Conservation (phyloP, 2,888 invertebrate genomes). For the Endotricha flammealis region DNA sequence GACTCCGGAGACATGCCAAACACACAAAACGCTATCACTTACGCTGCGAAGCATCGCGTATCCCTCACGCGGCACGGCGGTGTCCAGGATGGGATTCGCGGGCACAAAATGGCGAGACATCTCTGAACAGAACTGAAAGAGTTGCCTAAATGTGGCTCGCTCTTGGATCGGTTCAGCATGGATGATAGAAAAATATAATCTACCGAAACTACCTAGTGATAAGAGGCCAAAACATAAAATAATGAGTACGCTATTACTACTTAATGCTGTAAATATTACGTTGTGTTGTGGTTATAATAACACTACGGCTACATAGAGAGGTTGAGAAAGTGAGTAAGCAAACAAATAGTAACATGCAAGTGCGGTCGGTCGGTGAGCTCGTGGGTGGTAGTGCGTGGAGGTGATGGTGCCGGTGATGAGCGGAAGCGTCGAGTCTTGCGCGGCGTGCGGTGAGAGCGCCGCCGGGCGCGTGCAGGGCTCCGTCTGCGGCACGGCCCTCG, state of each 20-base stretch:
- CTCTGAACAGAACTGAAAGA: constrained; percentile 38
- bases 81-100: constrained; percentile 42
- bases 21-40: constrained; percentile 79
- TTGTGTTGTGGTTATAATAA: background rate
- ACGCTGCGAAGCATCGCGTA: constrained; percentile 69
- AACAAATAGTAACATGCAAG: constrained; percentile 29
- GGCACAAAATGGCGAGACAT: constrained; percentile 37
- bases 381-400: constrained; percentile 7
- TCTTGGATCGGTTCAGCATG: constrained; percentile 39
- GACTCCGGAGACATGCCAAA: constrained; percentile 85
- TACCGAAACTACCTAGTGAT: constrained; percentile 39
- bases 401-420: constrained; percentile 24
- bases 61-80: constrained; percentile 44
- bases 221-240: constrained; percentile 22
- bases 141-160: constrained; percentile 10
- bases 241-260: constrained; percentile 3
- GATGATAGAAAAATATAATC: constrained; percentile 67
- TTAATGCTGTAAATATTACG: constrained; percentile 1
- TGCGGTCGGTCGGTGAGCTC: constrained; percentile 23
- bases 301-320: background rate
- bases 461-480: constrained; percentile 37
- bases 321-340: constrained; percentile 2
- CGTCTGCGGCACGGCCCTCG: constrained; percentile 56
- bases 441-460: constrained; percentile 59
- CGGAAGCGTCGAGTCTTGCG: constrained; percentile 40